phyloP scores from a whole-genome alignment of 1,140 invertebrate species.

The Tribolium madens region DNA sequence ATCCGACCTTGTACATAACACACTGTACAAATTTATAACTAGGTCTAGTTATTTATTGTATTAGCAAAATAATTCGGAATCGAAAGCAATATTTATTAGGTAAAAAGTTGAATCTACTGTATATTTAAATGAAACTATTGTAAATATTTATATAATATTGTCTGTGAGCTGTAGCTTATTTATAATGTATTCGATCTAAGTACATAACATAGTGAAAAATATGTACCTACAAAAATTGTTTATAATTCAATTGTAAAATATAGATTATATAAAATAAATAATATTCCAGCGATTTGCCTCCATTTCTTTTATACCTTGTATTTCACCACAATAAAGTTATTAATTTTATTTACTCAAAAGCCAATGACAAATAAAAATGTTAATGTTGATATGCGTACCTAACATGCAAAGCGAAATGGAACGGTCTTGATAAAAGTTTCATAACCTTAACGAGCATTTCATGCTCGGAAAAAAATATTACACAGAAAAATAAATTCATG shows the following conservation, averaged over 20 bases:
- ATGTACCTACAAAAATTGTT: constrained; percentile 46
- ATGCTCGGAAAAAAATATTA: constrained; percentile 21
- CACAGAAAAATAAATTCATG: constrained; percentile 7
- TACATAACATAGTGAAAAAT: constrained; percentile 37
- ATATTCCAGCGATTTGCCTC: not conserved
- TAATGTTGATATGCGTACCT: constrained; percentile 9
- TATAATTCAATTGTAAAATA: constrained; percentile 46
- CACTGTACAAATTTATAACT: constrained; percentile 27
- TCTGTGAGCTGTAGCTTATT: constrained; percentile 39
- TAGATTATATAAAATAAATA: constrained; percentile 37
- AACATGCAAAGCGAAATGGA: constrained; percentile 12
- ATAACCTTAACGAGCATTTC: constrained; percentile 19
- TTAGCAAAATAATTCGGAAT: constrained; percentile 39
- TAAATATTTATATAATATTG: constrained; percentile 47
- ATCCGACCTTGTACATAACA: constrained; percentile 36
- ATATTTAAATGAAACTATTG: constrained; percentile 39
- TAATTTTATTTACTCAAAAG: constrained; percentile 11
- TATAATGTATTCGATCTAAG: constrained; percentile 29
- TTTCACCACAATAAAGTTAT: constrained; percentile 4
- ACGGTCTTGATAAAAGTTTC: constrained; percentile 12
- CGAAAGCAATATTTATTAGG: constrained; percentile 52
- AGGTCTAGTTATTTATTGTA: constrained; percentile 50
- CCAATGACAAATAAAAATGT: constrained; percentile 24
- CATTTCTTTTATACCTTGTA: not conserved
- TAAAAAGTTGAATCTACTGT: constrained; percentile 22